Conservation (phyloP, 2,888 invertebrate genomes). For the Meloe dianella region DNA sequence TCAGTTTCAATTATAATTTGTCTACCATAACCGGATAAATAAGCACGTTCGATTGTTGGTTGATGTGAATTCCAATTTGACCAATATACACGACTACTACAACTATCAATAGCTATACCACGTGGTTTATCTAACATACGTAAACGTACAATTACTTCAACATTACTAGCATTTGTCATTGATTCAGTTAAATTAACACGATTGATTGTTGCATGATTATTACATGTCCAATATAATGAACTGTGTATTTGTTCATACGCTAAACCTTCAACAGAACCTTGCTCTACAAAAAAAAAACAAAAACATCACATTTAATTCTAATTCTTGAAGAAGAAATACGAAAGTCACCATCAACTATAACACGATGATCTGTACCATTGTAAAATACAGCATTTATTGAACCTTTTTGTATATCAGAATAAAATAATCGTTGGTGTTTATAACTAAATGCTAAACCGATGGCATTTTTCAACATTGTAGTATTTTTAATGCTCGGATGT, state of each 20-base stretch:
- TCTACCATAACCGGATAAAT: constrained; percentile 60
- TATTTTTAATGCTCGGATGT: constrained; percentile 73
- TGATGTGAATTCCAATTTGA: constrained; percentile 87
- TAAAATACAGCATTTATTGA: constrained; percentile 83
- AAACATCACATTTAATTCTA: neutral
- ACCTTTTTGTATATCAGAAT: constrained; percentile 88
- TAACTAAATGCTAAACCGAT: constrained; percentile 86
- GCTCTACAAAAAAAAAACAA: constrained; percentile 62
- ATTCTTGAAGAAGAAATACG: neutral
- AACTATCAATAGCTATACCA: constrained; percentile 85
- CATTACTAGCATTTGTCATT: constrained; percentile 57
- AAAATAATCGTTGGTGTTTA: constrained; percentile 72
- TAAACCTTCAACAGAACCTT: constrained; percentile 87
- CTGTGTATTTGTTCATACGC: constrained; percentile 74
- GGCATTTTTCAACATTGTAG: constrained; percentile 80
- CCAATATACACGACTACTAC: constrained; percentile 80
- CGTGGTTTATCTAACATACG: constrained; percentile 78
- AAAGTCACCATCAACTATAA: constrained; percentile 71
- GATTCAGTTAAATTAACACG: constrained; percentile 62
- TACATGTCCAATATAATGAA: constrained; percentile 86
- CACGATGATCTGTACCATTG: constrained; percentile 75
- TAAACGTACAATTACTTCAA: constrained; percentile 69
- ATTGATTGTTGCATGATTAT: constrained; percentile 76
- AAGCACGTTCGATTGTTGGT: constrained; percentile 82
- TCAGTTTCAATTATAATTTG: constrained; percentile 77